These are phyloP conservation scores for Enchytraeus crypticus DNA, from an alignment of 2,888 invertebrate species.

Conservation along the genomic window DNA sequence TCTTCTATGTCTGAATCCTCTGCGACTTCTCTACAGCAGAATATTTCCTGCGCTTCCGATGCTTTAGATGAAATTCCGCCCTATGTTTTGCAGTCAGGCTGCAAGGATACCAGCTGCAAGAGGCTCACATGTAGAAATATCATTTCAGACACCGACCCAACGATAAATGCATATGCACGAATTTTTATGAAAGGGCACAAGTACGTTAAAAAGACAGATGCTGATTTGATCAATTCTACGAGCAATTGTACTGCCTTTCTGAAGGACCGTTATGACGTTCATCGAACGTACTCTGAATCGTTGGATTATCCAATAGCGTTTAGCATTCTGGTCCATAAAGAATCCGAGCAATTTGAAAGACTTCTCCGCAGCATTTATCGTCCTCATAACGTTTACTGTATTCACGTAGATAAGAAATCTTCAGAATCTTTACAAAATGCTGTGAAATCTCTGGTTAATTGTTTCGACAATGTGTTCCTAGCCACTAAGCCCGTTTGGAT, in stretches of 20 bases:
- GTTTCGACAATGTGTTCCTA: constrained; percentile 44
- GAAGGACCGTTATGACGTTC: constrained; percentile 6
- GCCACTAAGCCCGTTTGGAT: constrained; percentile 38
- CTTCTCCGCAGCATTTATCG: constrained; percentile 39
- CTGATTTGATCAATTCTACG: constrained; percentile 6
- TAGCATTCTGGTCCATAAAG: constrained; percentile 37
- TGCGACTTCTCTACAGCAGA: too few species aligned
- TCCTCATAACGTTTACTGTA: constrained; percentile 42
- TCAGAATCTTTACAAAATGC: constrained; percentile 25
- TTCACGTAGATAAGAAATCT: constrained; percentile 42
- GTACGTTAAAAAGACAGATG: background rate
- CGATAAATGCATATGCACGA: background rate
- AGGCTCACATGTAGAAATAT: background rate
- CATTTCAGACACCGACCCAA: background rate
- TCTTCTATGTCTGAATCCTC: too few species aligned
- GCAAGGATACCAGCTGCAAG: too few species aligned
- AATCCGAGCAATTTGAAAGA: constrained; percentile 36
- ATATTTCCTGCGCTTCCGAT: too few species aligned
- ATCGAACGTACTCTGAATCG: constrained; percentile 26
- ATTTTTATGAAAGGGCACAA: background rate
- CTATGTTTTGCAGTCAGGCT: too few species aligned
- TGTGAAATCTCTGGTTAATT: constrained; percentile 30
- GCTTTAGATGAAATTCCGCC: too few species aligned
- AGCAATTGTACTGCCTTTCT: constrained; percentile 19
- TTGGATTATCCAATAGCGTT: constrained; percentile 38